phyloP scores from a whole-genome alignment of 2,888 invertebrate species.

The Plebejus argus region DNA sequence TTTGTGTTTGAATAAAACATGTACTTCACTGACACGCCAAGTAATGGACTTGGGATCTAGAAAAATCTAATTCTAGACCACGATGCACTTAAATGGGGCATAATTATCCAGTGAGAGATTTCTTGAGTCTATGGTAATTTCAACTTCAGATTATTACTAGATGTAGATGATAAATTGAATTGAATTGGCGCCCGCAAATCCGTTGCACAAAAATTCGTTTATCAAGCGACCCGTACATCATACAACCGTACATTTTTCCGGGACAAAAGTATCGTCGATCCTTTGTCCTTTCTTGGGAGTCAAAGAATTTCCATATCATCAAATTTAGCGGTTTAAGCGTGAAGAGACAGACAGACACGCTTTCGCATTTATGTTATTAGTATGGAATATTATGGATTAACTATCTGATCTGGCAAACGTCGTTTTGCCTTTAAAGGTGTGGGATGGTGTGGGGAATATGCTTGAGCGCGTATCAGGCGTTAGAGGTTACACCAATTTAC shows the following conservation, averaged over 20 bases:
- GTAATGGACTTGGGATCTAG: conserved; percentile 21
- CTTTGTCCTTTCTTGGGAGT: too few relatives aligned
- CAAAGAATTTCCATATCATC: too few relatives aligned
- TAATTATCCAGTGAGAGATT: neutral
- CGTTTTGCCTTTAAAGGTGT: neutral
- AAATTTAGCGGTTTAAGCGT: too few relatives aligned
- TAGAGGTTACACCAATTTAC: neutral
- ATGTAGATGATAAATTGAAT: too few relatives aligned
- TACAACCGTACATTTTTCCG: too few relatives aligned
- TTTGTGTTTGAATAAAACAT: conserved; percentile 30
- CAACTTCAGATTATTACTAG: neutral
- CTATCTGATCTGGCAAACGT: neutral
- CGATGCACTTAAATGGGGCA: neutral
- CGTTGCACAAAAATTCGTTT: too few relatives aligned
- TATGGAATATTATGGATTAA: neutral
- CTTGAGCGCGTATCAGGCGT: neutral
- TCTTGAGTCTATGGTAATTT: neutral
- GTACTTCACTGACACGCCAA: conserved; percentile 15
- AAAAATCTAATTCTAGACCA: conserved; percentile 35
- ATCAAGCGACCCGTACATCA: too few relatives aligned
- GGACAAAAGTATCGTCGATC: too few relatives aligned
- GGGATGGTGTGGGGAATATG: neutral
- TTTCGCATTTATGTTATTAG: neutral
- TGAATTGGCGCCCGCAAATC: too few relatives aligned
- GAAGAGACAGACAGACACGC: too few relatives aligned